Evolutionary conservation across 2,888 invertebrate genomes (phyloP).

Genomic region (Acanthosepion esculentum): DNA sequence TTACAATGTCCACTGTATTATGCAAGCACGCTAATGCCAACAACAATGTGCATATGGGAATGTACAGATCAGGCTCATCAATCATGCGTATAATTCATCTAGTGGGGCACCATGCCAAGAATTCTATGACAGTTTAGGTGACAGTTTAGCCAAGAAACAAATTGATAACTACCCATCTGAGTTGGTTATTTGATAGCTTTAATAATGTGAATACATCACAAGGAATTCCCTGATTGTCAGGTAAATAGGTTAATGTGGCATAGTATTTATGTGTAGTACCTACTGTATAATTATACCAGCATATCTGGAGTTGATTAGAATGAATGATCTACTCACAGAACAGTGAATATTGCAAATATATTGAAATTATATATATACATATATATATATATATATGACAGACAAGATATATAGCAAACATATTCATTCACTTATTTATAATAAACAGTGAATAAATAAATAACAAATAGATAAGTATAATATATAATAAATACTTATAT

Average conservation of each 20-base stretch:
- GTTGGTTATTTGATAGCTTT: slow-evolving; percentile 22
- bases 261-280: not conserved
- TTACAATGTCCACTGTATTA: not conserved
- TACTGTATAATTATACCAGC: slow-evolving; percentile 33
- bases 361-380: not conserved
- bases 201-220: slow-evolving; percentile 9
- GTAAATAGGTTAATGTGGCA: not conserved
- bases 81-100: slow-evolving; percentile 33
- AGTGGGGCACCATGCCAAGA: not conserved
- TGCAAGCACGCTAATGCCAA: not conserved
- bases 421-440: not conserved
- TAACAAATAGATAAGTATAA: no score
- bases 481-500: no score
- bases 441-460: not conserved
- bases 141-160: slow-evolving; percentile 33
- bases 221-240: slow-evolving; percentile 33
- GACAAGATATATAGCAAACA: not conserved
- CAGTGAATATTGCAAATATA: not conserved
- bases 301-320: slow-evolving; percentile 11
- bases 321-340: not conserved
- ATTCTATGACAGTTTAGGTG: slow-evolving; percentile 33
- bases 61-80: slow-evolving; percentile 18
- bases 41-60: slow-evolving; percentile 24
- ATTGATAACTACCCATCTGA: slow-evolving; percentile 18
- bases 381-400: no score